Base-by-base conservation (phyloP, 2,113 vertebrate genomes). In the Phainopepla nitens region DNA sequence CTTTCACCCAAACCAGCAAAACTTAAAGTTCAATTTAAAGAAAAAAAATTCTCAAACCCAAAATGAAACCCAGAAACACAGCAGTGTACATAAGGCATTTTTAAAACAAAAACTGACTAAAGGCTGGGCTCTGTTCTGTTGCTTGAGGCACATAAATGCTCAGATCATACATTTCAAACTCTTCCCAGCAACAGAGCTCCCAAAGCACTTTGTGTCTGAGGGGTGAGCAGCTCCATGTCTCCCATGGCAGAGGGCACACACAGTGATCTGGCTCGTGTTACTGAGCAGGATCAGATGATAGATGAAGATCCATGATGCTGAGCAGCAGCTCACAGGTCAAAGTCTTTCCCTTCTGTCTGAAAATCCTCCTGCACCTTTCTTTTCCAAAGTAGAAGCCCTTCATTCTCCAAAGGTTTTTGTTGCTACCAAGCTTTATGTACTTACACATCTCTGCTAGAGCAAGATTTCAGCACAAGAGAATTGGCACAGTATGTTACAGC, bases 271-370 rank as follows among this genome's bases (percentile, higher is more conserved):
- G 94, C 87, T 97, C 89, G 2, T 4, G 3, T 97, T 97, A 96
- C 96, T 47, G 64, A 81, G 89, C 89, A 66, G 95, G 96, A 97
- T 97, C 96, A 41, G 94, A 44, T 97, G 95, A 94, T 95, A 73
- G 77, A 82, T 81, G 93, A 75, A 80, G 80, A 94, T 81, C 86
- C 89, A n/a, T 6, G 86, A 75, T 91, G 89, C 86, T 71, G 93
- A 95, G 90, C 82, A 95, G 82, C 89, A 90, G 89, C 92, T 83
- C 86, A 58, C 86, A n/a, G 94, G 92, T 81, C 95, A 89, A 78
- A 89, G 89, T n/a, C 72, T 31, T 81, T 71, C 39, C 62, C 94
- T 91, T 47, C 87, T 64, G 29, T 8, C 92, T 96, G 68, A 83
- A 95, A 94, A 88, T 47, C 71, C 82, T 66, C 82, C 76, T n/a